These are phyloP conservation scores for Uria lomvia DNA, from an alignment of 2,113 vertebrate species.

Conservation along the genomic window DNA sequence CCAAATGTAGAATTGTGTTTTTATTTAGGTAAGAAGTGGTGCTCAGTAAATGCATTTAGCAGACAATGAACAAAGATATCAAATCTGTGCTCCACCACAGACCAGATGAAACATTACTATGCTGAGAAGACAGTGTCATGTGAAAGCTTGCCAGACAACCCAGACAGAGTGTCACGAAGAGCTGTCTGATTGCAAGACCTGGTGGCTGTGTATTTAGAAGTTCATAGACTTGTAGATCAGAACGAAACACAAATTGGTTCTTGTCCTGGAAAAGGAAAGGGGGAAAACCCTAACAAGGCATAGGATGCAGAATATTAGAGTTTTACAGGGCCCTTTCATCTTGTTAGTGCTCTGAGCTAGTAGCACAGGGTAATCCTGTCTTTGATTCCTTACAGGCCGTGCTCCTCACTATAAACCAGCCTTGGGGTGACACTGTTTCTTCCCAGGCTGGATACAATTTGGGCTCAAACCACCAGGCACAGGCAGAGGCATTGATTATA, in stretches of 20 bases:
- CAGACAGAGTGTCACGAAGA: background rate
- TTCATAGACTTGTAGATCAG: constrained; percentile 7
- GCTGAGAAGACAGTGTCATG: constrained; percentile 6
- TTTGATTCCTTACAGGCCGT: background rate
- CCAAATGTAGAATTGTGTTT: background rate
- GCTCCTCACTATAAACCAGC: background rate
- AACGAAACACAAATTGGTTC: background rate
- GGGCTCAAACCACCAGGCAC: background rate
- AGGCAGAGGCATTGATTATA: background rate
- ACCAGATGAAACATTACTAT: constrained; percentile 7
- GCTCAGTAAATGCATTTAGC: background rate
- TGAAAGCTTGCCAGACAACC: constrained; percentile 35
- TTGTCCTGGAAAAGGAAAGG: background rate
- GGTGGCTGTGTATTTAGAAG: constrained; percentile 15
- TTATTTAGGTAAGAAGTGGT: background rate
- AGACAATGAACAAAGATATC: background rate
- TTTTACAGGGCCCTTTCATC: background rate
- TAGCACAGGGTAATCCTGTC: background rate
- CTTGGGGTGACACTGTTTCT: background rate
- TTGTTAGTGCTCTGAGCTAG: background rate
- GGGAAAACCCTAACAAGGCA: background rate
- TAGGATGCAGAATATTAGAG: background rate
- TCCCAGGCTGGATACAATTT: background rate
- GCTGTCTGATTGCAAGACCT: background rate
- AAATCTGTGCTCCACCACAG: background rate